Conservation (phyloP, 2,113 vertebrate genomes). For the Aythya baeri region DNA sequence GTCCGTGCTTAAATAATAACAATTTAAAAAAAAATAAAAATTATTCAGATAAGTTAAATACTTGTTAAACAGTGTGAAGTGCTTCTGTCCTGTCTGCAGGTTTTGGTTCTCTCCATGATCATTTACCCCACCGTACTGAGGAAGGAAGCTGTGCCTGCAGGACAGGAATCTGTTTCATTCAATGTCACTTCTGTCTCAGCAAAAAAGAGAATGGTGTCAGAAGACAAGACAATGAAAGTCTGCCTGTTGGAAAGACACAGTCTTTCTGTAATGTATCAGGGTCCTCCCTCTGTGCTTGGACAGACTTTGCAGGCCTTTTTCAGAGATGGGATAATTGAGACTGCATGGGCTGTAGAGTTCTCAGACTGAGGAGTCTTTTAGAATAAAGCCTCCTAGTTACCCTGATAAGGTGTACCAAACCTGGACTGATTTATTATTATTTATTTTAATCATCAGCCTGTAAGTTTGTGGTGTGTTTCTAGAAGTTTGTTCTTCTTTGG, state of each 20-base stretch:
- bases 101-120: background rate
- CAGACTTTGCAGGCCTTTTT: background rate
- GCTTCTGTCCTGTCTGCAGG: background rate
- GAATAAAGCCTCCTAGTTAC: background rate
- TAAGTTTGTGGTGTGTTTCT: background rate
- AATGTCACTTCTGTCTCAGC: background rate
- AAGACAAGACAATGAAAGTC: background rate
- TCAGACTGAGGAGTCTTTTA: background rate
- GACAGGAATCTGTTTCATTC: background rate
- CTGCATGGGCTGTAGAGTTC: too few relatives aligned
- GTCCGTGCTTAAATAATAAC: background rate
- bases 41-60: background rate
- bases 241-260: background rate
- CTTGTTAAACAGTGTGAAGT: fast-evolving
- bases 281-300: background rate
- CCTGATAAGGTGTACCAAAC: background rate
- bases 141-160: background rate
- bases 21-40: background rate
- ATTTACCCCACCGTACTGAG: background rate
- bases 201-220: background rate
- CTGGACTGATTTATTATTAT: background rate
- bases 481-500: background rate
- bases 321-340: fast-evolving
- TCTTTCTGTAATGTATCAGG: background rate
- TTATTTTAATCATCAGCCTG: background rate